phyloP scores from a whole-genome alignment of 1,140 invertebrate genomes.

The Atta colombica region DNA sequence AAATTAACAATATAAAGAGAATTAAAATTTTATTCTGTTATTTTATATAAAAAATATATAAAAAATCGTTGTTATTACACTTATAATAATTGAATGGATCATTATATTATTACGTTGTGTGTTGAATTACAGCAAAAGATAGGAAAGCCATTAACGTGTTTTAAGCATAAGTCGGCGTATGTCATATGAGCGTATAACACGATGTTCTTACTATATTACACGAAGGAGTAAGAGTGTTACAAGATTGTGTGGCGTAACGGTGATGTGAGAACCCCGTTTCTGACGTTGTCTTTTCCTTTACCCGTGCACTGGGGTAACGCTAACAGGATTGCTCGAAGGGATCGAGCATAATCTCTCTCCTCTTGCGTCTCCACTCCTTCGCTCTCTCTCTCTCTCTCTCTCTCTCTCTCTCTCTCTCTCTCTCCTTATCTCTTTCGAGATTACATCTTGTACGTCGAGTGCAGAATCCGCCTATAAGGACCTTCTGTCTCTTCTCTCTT shows the following conservation, averaged over 20 bases:
- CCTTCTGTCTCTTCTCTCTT: constrained; percentile 16
- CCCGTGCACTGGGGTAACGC: constrained; percentile 67
- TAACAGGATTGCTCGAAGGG: constrained; percentile 81
- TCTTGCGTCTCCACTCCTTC: constrained; percentile 54
- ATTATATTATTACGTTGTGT: not conserved
- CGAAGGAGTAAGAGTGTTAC: constrained; percentile 60
- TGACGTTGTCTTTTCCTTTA: constrained; percentile 72
- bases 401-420: constrained; percentile 54
- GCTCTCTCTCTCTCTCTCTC: constrained; percentile 55
- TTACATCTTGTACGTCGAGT: constrained; percentile 73
- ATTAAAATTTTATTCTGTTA: not conserved
- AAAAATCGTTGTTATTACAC: not conserved
- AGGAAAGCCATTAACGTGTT: constrained; percentile 37
- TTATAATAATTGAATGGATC: not conserved
- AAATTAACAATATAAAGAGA: not conserved
- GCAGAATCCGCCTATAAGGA: constrained; percentile 60
- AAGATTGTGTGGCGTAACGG: constrained; percentile 30
- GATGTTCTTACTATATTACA: constrained; percentile 73
- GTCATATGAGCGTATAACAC: constrained; percentile 60
- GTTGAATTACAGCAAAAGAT: constrained; percentile 1
- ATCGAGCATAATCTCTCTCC: constrained; percentile 74
- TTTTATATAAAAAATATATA: not conserved
- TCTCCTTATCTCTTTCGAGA: constrained; percentile 71
- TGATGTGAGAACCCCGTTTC: constrained; percentile 53
- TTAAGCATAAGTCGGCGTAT: constrained; percentile 62